These are phyloP conservation scores for Melanerpes aurifrons DNA, from an alignment of 2,113 vertebrate genomes.

Conservation along the genomic window DNA sequence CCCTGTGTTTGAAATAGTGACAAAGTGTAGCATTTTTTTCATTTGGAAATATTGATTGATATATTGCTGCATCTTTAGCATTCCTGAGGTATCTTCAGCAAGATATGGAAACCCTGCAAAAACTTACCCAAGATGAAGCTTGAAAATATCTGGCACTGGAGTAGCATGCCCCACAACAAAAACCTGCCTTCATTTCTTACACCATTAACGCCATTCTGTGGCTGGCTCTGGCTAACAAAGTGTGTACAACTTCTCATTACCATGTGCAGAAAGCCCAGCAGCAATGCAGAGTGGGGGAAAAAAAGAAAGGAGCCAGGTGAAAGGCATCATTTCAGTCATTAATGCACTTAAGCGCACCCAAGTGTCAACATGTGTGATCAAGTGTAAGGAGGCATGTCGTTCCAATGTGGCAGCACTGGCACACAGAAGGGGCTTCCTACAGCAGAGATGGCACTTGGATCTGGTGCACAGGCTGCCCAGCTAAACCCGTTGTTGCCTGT, in stretches of 20 bases:
- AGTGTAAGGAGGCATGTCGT: constrained; percentile 68
- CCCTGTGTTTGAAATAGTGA: accelerated
- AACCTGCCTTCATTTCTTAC: background rate
- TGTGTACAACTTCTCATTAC: background rate
- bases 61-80: background rate
- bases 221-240: background rate
- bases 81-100: background rate
- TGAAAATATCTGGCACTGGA: background rate
- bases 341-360: constrained; percentile 68
- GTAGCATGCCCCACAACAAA: background rate
- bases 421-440: constrained; percentile 53
- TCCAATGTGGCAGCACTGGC: constrained; percentile 40
- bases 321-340: constrained; percentile 56
- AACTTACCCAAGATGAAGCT: background rate
- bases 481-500: constrained; percentile 73
- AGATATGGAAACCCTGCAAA: background rate
- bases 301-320: constrained; percentile 54
- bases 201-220: background rate
- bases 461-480: constrained; percentile 67
- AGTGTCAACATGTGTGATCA: constrained; percentile 63
- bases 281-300: background rate
- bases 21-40: background rate
- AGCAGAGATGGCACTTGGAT: constrained; percentile 70
- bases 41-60: background rate
- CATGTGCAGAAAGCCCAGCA: constrained; percentile 23